phyloP scores from a whole-genome alignment of 2,888 invertebrate genomes.

The Drosophila setosimentum region DNA sequence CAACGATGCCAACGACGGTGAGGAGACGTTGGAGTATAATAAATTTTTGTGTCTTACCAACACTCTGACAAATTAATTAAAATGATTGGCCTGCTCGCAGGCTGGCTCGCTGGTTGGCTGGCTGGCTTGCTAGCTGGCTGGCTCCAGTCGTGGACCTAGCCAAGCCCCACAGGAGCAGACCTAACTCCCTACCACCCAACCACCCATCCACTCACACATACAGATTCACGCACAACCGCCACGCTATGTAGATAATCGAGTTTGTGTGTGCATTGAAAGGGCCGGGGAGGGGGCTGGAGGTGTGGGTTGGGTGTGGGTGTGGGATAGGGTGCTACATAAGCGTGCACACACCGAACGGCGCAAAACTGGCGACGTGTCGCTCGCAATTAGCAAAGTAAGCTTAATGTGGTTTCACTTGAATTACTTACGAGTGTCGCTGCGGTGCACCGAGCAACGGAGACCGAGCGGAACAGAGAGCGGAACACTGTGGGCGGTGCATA shows the following conservation, averaged over 20 bases:
- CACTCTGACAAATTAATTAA: constrained; percentile 84
- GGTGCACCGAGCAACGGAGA: constrained; percentile 28
- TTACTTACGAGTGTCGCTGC: constrained; percentile 77
- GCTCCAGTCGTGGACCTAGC: constrained; percentile 15
- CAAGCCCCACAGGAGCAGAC: constrained; percentile 31
- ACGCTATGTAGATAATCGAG: constrained; percentile 70
- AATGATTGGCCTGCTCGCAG: constrained; percentile 78
- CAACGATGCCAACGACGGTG: constrained; percentile 23
- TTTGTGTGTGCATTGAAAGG: neutral
- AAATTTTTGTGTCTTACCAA: constrained; percentile 80
- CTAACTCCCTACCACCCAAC: constrained; percentile 4
- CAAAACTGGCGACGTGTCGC: constrained; percentile 73
- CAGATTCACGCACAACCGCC: constrained; percentile 39
- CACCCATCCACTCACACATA: constrained; percentile 5
- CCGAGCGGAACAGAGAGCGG: neutral
- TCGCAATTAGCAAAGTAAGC: constrained; percentile 84
- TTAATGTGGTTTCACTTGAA: constrained; percentile 82
- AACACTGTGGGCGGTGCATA: constrained; percentile 9
- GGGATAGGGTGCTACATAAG: constrained; percentile 34
- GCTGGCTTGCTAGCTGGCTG: constrained; percentile 12
- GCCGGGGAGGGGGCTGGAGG: neutral
- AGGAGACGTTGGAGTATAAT: constrained; percentile 71
- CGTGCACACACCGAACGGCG: constrained; percentile 33
- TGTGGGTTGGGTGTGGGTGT: neutral
- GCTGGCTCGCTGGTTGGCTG: constrained; percentile 59